These are phyloP conservation scores for Chionoecetes opilio DNA, from an alignment of 1,140 invertebrate genomes.

Conservation along the genomic window DNA sequence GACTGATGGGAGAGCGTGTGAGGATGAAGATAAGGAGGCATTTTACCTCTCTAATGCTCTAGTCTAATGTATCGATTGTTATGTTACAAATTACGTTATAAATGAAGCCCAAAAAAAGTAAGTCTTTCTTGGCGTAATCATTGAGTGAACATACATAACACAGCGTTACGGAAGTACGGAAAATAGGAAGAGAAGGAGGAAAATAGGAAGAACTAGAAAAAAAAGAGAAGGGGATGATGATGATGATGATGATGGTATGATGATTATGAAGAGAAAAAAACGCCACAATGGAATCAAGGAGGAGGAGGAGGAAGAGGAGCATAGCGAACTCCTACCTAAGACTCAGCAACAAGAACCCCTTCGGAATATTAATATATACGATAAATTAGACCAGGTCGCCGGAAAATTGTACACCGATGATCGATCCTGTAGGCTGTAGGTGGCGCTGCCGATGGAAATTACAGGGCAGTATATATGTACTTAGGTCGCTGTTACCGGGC, in stretches of 20 bases:
- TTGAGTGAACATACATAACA: background rate
- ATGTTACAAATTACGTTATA: background rate
- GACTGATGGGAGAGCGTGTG: background rate
- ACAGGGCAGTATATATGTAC: background rate
- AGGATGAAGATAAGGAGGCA: background rate
- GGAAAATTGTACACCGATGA: constrained; percentile 44
- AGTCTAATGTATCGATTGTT: background rate
- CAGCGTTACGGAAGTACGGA: background rate
- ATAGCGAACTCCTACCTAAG: too few species aligned
- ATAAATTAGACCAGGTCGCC: constrained; percentile 10
- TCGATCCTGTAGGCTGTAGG: background rate
- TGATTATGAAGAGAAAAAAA: too few species aligned
- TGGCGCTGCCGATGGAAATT: background rate
- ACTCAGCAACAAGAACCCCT: too few species aligned
- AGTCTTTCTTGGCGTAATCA: background rate
- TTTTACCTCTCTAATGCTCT: background rate
- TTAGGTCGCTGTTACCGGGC: background rate
- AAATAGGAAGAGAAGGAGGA: background rate
- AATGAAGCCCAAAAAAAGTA: background rate
- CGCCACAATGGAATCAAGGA: background rate
- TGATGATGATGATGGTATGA: background rate
- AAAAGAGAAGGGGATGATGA: background rate
- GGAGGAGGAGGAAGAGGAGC: background rate
- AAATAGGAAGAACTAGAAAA: background rate
- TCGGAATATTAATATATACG: background rate